A percentile compares a stretch with the other conserved stretches of the same genome.
Conservation (phyloP, 2,888 invertebrate species). For the Lordiphosa fenestrarum region DNA sequence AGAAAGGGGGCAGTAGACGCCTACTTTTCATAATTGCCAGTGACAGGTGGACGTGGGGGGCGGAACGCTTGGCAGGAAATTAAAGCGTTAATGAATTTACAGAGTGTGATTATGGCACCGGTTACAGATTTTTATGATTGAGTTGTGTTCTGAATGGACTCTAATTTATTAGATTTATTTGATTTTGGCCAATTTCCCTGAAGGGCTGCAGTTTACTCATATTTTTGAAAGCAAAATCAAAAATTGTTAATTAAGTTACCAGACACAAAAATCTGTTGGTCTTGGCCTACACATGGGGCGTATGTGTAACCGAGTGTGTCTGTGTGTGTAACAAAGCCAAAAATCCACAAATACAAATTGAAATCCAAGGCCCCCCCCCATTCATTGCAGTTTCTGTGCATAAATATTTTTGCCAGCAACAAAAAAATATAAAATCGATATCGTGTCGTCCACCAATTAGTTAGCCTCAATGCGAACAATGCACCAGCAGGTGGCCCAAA, state of each 20-base stretch:
- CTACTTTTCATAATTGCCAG: constrained; percentile 7
- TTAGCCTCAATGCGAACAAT: constrained; percentile 14
- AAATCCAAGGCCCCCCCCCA: background rate
- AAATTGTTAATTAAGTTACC: too few relatives aligned
- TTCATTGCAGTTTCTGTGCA: background rate
- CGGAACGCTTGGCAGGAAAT: constrained; percentile 29
- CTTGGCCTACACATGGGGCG: too few relatives aligned
- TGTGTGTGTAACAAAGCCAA: background rate
- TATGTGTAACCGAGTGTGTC: too few relatives aligned
- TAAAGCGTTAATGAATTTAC: constrained; percentile 55
- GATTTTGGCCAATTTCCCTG: too few relatives aligned
- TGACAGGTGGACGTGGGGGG: constrained; percentile 24
- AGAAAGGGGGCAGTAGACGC: background rate
- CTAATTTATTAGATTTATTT: too few relatives aligned
- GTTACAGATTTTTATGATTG: too few relatives aligned
- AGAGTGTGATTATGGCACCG: constrained; percentile 52
- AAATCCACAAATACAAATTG: background rate
- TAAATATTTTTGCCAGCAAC: constrained; percentile 5
- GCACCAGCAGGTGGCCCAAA: constrained; percentile 4
- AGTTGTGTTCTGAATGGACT: too few relatives aligned
- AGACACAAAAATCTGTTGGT: too few relatives aligned
- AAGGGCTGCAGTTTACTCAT: too few relatives aligned
- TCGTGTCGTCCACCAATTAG: constrained; percentile 26
- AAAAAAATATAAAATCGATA: constrained; percentile 12
- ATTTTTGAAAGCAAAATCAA: too few relatives aligned